phyloP scores from a whole-genome alignment of 2,797 vertebrate genomes.

The Odontamblyopus lacepedii region DNA sequence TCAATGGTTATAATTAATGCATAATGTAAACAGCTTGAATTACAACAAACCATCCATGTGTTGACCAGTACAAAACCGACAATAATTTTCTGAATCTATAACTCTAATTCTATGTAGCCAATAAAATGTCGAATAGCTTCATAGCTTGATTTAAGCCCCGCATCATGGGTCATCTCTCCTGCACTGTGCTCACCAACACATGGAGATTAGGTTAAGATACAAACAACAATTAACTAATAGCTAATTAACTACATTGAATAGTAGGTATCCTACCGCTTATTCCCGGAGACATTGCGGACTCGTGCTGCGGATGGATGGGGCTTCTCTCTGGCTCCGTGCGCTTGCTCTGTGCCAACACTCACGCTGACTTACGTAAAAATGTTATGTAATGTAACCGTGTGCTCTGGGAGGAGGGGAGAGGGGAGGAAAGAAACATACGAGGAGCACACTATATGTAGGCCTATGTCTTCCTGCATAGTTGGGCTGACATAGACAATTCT shows the following conservation, averaged over 20 bases:
- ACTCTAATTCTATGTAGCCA: neutral
- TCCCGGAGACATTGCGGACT: conserved; percentile 1
- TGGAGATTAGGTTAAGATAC: neutral
- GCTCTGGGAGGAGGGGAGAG: neutral
- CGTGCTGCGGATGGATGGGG: neutral
- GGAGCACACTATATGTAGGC: neutral
- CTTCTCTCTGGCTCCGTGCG: neutral
- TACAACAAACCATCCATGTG: neutral
- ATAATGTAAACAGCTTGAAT: neutral
- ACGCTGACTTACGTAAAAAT: neutral
- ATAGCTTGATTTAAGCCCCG: neutral
- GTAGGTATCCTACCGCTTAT: neutral
- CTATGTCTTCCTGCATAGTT: neutral
- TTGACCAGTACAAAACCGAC: neutral
- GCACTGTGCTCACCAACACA: neutral
- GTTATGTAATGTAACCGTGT: neutral
- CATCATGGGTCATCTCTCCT: neutral
- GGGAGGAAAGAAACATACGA: too few relatives aligned
- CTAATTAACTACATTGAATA: neutral
- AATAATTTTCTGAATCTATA: too few relatives aligned
- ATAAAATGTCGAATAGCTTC: neutral
- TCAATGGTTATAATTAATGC: neutral
- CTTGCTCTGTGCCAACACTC: neutral
- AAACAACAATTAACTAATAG: neutral
- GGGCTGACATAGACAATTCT: neutral